Base-by-base conservation (phyloP, 2,888 invertebrate genomes). In the Cheilosia urbana region DNA sequence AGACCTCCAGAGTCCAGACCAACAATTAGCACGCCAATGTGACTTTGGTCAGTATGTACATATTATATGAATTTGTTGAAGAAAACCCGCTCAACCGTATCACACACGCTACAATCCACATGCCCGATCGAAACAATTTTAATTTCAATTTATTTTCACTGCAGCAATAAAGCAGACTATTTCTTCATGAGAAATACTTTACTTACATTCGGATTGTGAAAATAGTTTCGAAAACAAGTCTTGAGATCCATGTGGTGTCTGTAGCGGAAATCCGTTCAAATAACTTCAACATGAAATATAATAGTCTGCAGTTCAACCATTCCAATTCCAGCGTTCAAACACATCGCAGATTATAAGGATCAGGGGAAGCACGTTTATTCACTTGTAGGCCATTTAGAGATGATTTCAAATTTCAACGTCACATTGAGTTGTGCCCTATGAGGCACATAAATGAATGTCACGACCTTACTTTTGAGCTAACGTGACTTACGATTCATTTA, bases 111-210 rank as follows among this genome's bases (percentile, higher is more conserved):
- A 62, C 37, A 71, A 58, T 51, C 15, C 51, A 72, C 60, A 69
- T 58, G 30, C 60, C 13, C 24, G 27, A 17, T 49, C 34, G 40
- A 60, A 49, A 47, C 49, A 37, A 49, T 60, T 58, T 49, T 42
- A 21, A 49, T 47, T 49, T 71, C 24, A 2, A 24, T 24, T 30
- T 9, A 7, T 9, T 30, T 30, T 2, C 30, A 30, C 2, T 30
- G 30, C 17, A 60, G 60, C 45, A 45, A 63, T 45, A 17, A 65
- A 57, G 55, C 24, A n/a, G 37, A 24, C 51, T 63, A 47, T 73
- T 73, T 73, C 73, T 73, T 63, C 47, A 63, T 34, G 21, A 62
- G 53, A 72, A 62, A 62, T 62, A 62, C 40, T 47, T 40, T 60
- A 51, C 34, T 19, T 17, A 4, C 13, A 13, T 30, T 30, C 30